Evolutionary conservation across 2,797 vertebrate species (phyloP).

Genomic region (Phylloscopus collybita): DNA sequence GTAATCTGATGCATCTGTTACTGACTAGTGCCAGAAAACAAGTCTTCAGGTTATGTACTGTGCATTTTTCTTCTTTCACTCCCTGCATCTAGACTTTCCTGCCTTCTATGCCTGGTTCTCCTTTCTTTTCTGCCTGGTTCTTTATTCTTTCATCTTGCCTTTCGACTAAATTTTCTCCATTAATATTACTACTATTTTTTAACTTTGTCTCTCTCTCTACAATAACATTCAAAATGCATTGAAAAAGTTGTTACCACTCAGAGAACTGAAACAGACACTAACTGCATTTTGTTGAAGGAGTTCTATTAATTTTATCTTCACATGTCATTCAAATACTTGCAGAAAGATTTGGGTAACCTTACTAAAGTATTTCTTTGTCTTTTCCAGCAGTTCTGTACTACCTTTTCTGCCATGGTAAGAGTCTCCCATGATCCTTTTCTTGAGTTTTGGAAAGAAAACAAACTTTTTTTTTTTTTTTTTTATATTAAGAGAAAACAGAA

Average conservation of each 20-base stretch:
- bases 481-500: neutral
- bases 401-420: neutral
- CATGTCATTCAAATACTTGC: neutral
- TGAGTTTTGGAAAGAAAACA: neutral
- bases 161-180: neutral
- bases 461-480: neutral
- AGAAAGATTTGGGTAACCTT: neutral
- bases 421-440: fast-evolving
- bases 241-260: neutral
- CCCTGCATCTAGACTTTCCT: neutral
- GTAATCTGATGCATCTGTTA: neutral
- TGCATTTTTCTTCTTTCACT: neutral
- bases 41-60: neutral
- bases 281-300: neutral
- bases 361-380: neutral
- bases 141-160: neutral
- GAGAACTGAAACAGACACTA: neutral
- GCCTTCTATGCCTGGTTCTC: neutral
- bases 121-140: neutral
- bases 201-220: neutral
- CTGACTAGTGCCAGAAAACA: neutral
- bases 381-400: neutral
- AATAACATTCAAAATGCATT: neutral
- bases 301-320: neutral
- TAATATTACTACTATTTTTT: neutral